Evolutionary conservation across 1,140 invertebrate genomes (phyloP).

Genomic region (Chelonus insularis): DNA sequence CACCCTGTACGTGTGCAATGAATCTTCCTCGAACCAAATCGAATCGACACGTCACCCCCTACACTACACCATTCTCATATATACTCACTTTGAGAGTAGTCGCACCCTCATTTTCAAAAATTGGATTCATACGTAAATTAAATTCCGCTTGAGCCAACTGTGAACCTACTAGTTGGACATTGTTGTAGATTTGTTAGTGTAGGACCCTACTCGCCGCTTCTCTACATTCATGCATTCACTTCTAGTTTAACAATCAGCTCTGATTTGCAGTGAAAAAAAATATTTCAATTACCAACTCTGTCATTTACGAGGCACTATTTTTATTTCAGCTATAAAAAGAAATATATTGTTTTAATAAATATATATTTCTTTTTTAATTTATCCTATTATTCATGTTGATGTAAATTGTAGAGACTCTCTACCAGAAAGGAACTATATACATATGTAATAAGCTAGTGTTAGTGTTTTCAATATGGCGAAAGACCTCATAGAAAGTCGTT

Average conservation of each 20-base stretch:
- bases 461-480: too few species aligned
- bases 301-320: background rate
- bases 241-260: conserved; percentile 5
- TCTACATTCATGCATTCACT: background rate
- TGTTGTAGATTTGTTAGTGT: background rate
- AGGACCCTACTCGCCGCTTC: background rate
- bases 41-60: conserved; percentile 20
- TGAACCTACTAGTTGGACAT: background rate
- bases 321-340: too few species aligned
- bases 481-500: too few species aligned
- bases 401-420: too few species aligned
- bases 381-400: too few species aligned
- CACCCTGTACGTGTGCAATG: conserved; percentile 16
- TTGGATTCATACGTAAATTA: conserved; percentile 21
- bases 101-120: conserved; percentile 19
- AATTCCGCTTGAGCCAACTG: conserved; percentile 7
- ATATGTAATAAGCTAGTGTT: too few species aligned
- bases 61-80: background rate
- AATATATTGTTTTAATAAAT: too few species aligned
- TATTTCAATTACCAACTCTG: background rate
- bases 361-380: too few species aligned
- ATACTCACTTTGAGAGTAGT: background rate
- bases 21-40: conserved; percentile 22
- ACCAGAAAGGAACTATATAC: too few species aligned
- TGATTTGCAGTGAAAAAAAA: conserved; percentile 4